These are phyloP conservation scores for Gallinago jamesoni DNA, from an alignment of 2,113 vertebrate species.

Conservation along the genomic window DNA sequence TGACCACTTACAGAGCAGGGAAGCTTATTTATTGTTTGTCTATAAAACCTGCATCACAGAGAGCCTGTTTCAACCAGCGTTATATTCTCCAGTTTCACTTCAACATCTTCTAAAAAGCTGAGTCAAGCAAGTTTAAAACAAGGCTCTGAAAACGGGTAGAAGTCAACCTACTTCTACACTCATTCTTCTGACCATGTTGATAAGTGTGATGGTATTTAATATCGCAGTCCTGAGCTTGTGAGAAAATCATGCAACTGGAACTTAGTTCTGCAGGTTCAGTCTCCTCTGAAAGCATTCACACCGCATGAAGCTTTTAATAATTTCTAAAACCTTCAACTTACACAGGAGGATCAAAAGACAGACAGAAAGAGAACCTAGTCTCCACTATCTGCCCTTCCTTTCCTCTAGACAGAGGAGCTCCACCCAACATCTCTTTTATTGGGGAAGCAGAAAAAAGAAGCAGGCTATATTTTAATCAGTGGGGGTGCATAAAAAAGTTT, in stretches of 20 bases:
- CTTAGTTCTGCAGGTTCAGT: background rate
- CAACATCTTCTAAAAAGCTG: background rate
- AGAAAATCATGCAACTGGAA: background rate
- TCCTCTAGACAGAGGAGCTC: constrained; percentile 19
- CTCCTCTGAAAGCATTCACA: constrained; percentile 30
- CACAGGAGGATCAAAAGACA: constrained; percentile 50
- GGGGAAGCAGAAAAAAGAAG: background rate
- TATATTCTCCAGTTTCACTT: background rate
- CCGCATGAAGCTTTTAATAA: constrained; percentile 47
- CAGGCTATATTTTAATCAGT: background rate
- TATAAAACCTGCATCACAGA: background rate
- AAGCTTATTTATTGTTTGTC: background rate
- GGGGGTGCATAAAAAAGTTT: background rate
- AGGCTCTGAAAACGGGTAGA: background rate
- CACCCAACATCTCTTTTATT: constrained; percentile 8
- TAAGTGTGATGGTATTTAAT: background rate
- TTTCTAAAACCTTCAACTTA: constrained; percentile 43
- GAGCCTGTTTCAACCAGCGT: background rate
- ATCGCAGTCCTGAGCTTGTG: background rate
- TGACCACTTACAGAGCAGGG: background rate
- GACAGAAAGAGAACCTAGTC: constrained; percentile 18
- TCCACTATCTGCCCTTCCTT: background rate
- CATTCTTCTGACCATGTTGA: background rate
- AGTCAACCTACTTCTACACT: background rate
- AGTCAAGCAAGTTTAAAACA: background rate